These are phyloP conservation scores for Cephonodes hylas DNA, from an alignment of 2,888 invertebrate genomes.

Conservation along the genomic window DNA sequence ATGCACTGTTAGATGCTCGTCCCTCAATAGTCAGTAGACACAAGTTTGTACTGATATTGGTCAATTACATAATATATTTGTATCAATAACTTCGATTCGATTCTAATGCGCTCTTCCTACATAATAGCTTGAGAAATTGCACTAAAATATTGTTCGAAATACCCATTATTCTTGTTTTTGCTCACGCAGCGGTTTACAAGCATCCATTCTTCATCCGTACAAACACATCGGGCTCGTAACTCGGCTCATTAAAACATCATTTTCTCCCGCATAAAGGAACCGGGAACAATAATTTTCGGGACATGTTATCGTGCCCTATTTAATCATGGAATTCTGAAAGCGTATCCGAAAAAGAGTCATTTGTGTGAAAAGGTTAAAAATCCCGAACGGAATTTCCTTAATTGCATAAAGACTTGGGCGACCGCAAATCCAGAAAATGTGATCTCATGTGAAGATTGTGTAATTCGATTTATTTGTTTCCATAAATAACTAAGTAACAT, in stretches of 20 bases:
- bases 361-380: background rate
- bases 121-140: too few relatives aligned
- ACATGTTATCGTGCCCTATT: slow-evolving; percentile 41
- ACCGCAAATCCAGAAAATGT: background rate
- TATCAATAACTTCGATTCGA: background rate
- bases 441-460: background rate
- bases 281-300: slow-evolving; percentile 39
- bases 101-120: too few relatives aligned
- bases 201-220: background rate
- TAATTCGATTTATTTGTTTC: background rate
- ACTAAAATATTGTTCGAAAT: background rate
- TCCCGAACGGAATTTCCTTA: background rate
- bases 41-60: too few relatives aligned
- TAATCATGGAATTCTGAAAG: slow-evolving; percentile 41
- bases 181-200: background rate
- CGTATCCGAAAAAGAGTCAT: slow-evolving; percentile 26
- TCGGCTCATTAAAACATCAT: slow-evolving; percentile 21
- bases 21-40: too few relatives aligned
- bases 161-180: background rate
- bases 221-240: background rate
- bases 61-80: too few relatives aligned
- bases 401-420: background rate
- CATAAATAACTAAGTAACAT: too few relatives aligned
- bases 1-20: too few relatives aligned
- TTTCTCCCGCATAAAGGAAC: slow-evolving; percentile 42